Evolutionary conservation across 2,888 invertebrate genomes (phyloP), one percentile per base, ranked within the genome.

Genomic region (Ctena decussata): DNA sequence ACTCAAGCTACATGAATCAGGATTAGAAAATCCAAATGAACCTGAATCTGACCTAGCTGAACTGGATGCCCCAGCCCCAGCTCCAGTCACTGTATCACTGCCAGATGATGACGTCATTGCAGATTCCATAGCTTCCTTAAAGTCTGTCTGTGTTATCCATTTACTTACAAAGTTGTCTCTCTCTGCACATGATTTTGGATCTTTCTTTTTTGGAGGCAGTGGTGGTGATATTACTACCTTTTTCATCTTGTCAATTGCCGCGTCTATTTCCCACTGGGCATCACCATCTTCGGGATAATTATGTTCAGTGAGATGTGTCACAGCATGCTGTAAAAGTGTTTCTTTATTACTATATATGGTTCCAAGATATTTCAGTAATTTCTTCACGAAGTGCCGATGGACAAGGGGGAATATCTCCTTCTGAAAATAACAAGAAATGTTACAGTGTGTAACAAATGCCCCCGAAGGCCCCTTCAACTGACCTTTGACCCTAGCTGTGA

Each of bases 121-220:
- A n/a, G n/a, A n/a, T 35, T 65, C 65, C 65, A 32, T 18, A 21
- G 35, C 35, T 21, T 65, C 35, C 18, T 65, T 32, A 65, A 65
- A 65, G 30, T 65, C 65, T 12, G 35, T 18, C 65, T 65, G 65
- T 1, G 65, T 35, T 35, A 65, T 65, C 65, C 65, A 65, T 1
- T 65, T 65, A 65, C 65, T 65, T 65, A 65, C 65, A 35, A 65
- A 35, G 35, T 27, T 65, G 35, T 65, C 65, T 35, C 65, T 3
- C 21, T 65, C 65, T 35, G 18, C 21, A 11, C 35, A 35, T 18
- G 32, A 65, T 24, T 65, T 65, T 1, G 35, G 32, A 15, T 35
- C 65, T 65, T 65, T 65, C 15, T 24, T 32, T 30, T 35, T 65
- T 21, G 65, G 65, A 35, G 35, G 6, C 0, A 11, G 35, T 35